These are phyloP conservation scores for Harpegnathos saltator DNA, from an alignment of 1,140 invertebrate species.

Conservation along the genomic window DNA sequence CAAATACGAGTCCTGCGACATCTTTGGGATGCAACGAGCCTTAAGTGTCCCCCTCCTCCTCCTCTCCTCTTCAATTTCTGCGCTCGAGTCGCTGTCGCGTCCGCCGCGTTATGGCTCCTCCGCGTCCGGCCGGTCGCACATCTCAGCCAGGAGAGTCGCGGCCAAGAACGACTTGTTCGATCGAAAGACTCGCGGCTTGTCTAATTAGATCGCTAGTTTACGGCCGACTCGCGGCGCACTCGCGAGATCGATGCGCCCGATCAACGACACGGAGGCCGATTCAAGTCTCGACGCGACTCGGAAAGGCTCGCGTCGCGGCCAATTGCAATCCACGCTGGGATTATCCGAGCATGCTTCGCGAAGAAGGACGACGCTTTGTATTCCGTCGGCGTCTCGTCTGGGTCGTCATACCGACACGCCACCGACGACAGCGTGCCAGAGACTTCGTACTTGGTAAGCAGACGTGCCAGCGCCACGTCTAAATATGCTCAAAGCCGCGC, in stretches of 20 bases:
- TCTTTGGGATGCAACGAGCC: conserved; percentile 19
- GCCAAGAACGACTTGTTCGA: not conserved
- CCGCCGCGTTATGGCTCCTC: not conserved
- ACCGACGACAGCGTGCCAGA: conserved; percentile 63
- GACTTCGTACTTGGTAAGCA: conserved; percentile 75
- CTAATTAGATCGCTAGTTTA: conserved; percentile 53
- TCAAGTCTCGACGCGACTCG: too few species aligned
- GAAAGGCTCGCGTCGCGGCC: conserved; percentile 22
- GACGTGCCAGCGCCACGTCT: conserved; percentile 74
- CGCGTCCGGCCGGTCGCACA: not conserved
- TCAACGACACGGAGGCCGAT: too few species aligned
- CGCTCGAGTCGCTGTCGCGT: not conserved
- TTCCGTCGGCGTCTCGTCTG: conserved; percentile 74
- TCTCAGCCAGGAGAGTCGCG: not conserved
- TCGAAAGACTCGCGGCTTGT: conserved; percentile 27
- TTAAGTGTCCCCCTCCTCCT: conserved; percentile 55
- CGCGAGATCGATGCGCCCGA: not conserved
- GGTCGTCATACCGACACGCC: conserved; percentile 79
- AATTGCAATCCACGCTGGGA: conserved; percentile 29
- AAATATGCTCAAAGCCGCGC: conserved; percentile 74
- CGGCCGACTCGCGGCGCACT: not conserved
- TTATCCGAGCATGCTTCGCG: conserved; percentile 46
- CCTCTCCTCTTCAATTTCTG: not conserved
- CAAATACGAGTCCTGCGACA: conserved; percentile 40
- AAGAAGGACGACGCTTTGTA: conserved; percentile 76